These are phyloP conservation scores for Mormoops blainvillei DNA, from an alignment of 2,113 vertebrate species.

Conservation along the genomic window DNA sequence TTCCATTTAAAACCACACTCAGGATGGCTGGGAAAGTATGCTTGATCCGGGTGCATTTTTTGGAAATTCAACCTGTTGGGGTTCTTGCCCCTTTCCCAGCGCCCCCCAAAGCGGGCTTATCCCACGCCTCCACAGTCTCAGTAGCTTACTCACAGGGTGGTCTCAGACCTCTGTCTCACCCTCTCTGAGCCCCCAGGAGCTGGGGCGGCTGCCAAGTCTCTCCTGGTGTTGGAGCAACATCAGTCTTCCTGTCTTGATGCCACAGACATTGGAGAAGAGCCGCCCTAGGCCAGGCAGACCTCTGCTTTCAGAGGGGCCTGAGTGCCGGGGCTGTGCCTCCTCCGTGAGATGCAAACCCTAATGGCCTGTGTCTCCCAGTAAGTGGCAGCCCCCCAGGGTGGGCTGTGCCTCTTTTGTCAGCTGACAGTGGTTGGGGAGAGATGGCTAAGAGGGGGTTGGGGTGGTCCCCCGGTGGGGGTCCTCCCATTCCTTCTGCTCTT, in stretches of 20 bases:
- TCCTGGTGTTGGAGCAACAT: not conserved
- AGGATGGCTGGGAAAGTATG: conserved; percentile 47
- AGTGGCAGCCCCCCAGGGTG: not conserved
- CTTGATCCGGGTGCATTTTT: not conserved
- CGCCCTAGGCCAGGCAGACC: not conserved
- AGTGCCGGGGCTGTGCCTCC: not conserved
- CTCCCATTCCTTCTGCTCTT: not conserved
- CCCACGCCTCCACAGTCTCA: not conserved
- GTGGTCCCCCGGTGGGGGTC: not conserved
- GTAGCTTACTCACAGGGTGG: conserved; percentile 56
- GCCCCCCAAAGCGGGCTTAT: not conserved
- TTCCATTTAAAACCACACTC: conserved; percentile 70
- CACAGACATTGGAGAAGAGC: not conserved
- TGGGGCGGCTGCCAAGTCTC: not conserved
- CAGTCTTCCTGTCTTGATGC: not conserved
- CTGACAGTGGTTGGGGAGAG: not conserved
- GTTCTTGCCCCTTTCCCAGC: conserved; percentile 30
- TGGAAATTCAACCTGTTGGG: conserved; percentile 63
- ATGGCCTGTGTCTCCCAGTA: not conserved
- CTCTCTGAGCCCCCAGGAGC: not conserved
- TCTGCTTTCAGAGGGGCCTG: not conserved
- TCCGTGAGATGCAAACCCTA: not conserved
- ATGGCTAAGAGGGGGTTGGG: not conserved
- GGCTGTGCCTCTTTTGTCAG: not conserved
- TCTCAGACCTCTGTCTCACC: conserved; percentile 31